Percentiles rank a stretch among this genome's conserved stretches.
Conservation (phyloP, 92 coral and sea anemone species). For the Paragorgia papillata region DNA sequence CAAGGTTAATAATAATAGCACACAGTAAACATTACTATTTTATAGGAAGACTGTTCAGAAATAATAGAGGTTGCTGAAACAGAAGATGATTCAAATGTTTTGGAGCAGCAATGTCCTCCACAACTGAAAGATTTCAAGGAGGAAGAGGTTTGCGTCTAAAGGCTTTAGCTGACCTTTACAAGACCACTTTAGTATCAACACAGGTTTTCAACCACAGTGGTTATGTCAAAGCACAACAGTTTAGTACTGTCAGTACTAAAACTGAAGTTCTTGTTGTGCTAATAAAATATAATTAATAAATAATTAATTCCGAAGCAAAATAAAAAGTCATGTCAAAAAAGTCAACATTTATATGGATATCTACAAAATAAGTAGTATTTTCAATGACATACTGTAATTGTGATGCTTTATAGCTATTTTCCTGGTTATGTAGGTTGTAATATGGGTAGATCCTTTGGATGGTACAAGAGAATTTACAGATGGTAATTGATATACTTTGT, state of each 20-base stretch:
- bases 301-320: not conserved
- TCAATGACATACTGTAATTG: no score
- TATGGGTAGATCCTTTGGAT: slow-evolving; percentile 99
- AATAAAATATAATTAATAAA: no score
- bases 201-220: no score
- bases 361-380: no score
- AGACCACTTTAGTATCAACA: no score
- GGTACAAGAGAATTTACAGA: slow-evolving; percentile 97
- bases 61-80: slow-evolving; percentile 56
- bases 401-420: not conserved
- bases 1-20: no score
- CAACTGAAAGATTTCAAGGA: slow-evolving; percentile 68
- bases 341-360: no score
- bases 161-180: no score
- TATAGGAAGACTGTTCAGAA: slow-evolving; percentile 39
- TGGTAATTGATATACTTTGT: slow-evolving; percentile 47
- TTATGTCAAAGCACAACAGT: no score
- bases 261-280: no score
- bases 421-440: slow-evolving; percentile 64
- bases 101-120: slow-evolving; percentile 76
- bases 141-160: slow-evolving; percentile 71
- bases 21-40: no score
- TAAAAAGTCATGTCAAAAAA: not conserved
- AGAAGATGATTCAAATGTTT: slow-evolving; percentile 64
- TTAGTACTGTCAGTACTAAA: no score